phyloP scores from a whole-genome alignment of 2,113 vertebrate species.

The Procavia capensis region DNA sequence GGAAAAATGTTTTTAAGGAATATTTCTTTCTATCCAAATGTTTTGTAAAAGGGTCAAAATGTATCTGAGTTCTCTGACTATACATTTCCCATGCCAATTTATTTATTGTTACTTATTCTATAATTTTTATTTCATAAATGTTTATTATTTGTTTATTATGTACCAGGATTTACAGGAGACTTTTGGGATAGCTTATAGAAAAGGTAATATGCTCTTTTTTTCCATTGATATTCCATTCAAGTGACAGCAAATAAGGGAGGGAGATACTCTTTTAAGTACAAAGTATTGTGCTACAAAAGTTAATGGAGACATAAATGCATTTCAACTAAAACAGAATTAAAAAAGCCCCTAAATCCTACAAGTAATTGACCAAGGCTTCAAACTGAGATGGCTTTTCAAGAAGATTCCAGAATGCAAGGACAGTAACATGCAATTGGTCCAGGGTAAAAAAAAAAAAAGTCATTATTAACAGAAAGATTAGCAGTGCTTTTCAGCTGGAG shows the following conservation, averaged over 20 bases:
- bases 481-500: not conserved
- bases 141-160: not conserved
- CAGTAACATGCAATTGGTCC: not conserved
- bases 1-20: not conserved
- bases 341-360: not conserved
- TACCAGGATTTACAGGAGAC: not conserved
- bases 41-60: conserved; percentile 7
- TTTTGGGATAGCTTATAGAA: not conserved
- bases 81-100: not conserved
- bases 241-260: not conserved
- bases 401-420: not conserved
- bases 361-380: not conserved
- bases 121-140: not conserved
- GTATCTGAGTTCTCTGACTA: not conserved
- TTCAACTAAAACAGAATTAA: not conserved
- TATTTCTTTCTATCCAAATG: conserved; percentile 18
- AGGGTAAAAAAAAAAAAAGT: not conserved
- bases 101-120: not conserved
- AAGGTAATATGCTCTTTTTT: not conserved
- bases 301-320: not conserved
- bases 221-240: not conserved
- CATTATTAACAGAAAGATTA: not conserved
- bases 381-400: not conserved
- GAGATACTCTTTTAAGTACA: not conserved
- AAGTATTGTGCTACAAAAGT: not conserved